Conservation (phyloP, 2,888 invertebrate genomes). For the Napeogenes inachia region DNA sequence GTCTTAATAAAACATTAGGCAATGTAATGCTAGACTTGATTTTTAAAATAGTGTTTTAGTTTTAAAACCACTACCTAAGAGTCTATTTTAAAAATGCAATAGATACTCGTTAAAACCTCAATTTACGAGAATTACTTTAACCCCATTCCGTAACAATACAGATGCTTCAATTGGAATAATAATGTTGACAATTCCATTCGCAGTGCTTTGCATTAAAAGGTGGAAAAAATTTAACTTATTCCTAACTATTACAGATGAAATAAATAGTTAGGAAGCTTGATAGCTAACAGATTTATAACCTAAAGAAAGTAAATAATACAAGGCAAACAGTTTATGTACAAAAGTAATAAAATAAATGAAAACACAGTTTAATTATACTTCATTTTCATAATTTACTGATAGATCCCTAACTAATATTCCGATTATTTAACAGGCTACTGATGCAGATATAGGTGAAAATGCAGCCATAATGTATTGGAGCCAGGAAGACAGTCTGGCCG, state of each 20-base stretch:
- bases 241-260: too few relatives aligned
- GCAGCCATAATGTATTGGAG: slow-evolving; percentile 64
- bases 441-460: slow-evolving; percentile 76
- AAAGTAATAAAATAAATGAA: too few relatives aligned
- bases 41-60: not conserved
- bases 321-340: too few relatives aligned
- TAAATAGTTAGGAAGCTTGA: too few relatives aligned
- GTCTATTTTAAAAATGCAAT: not conserved
- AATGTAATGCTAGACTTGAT: too few relatives aligned
- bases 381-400: too few relatives aligned
- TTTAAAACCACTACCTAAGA: not conserved
- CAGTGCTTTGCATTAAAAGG: slow-evolving; percentile 9
- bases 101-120: not conserved
- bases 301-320: too few relatives aligned
- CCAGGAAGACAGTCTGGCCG: slow-evolving; percentile 61
- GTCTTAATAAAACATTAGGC: too few relatives aligned
- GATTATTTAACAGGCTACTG: slow-evolving; percentile 68
- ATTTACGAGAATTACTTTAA: slow-evolving; percentile 11
- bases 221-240: too few relatives aligned
- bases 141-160: slow-evolving; percentile 10
- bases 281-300: too few relatives aligned
- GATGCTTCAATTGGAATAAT: slow-evolving; percentile 7
- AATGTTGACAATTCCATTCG: slow-evolving; percentile 11
- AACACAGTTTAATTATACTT: too few relatives aligned
- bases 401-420: not conserved